Percentiles rank a stretch among this genome's conserved stretches.
These are phyloP conservation scores for Meloidogyne exigua DNA, from an alignment of 1,140 invertebrate genomes.

Conservation along the genomic window DNA sequence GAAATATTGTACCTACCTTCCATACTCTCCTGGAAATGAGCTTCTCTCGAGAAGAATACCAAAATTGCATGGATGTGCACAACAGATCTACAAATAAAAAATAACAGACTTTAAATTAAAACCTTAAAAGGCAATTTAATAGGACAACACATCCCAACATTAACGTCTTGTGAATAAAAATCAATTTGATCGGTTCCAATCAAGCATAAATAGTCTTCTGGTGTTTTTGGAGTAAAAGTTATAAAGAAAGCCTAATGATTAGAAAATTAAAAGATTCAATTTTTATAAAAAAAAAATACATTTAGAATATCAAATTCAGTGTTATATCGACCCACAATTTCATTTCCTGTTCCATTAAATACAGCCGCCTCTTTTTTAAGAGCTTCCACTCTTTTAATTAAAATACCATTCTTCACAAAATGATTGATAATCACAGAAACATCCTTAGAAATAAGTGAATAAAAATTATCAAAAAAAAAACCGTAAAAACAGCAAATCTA, in stretches of 20 bases:
- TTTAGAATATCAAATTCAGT: constrained; percentile 36
- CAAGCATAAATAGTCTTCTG: constrained; percentile 35
- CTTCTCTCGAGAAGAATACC: constrained; percentile 30
- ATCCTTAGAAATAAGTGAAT: neutral
- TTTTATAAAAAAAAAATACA: neutral
- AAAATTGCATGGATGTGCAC: constrained; percentile 29
- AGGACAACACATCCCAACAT: constrained; percentile 16
- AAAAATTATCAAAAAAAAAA: neutral
- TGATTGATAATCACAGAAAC: constrained; percentile 16
- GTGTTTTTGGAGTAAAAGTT: constrained; percentile 31
- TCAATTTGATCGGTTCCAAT: constrained; percentile 29
- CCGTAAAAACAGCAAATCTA: neutral
- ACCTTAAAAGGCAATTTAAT: constrained; percentile 32
- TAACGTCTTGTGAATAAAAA: constrained; percentile 30
- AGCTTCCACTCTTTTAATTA: constrained; percentile 33
- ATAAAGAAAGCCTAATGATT: constrained; percentile 33
- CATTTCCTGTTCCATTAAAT: constrained; percentile 19
- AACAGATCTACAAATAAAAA: constrained; percentile 21
- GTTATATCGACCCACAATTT: constrained; percentile 22
- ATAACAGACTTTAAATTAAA: neutral
- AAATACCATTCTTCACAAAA: constrained; percentile 27
- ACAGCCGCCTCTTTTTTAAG: constrained; percentile 17
- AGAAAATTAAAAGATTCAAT: neutral
- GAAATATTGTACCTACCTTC: constrained; percentile 1
- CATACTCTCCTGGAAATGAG: constrained; percentile 28